Percentiles rank a stretch among this genome's conserved stretches.
These are phyloP conservation scores for Takifugu bimaculatus DNA, from an alignment of 2,113 vertebrate genomes.

Conservation along the genomic window DNA sequence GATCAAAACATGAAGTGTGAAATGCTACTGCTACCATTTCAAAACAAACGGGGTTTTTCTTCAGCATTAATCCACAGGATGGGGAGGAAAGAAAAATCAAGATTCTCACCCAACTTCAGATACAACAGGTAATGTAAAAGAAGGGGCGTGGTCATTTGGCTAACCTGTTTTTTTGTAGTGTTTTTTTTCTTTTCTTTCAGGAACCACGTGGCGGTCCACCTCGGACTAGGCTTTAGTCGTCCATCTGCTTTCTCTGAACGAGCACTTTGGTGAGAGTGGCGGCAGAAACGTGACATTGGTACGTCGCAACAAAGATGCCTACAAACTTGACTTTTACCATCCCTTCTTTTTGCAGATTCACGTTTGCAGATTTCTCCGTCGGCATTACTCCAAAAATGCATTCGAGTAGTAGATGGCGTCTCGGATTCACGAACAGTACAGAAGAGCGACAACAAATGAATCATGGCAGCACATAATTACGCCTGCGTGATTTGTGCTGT, in stretches of 20 bases:
- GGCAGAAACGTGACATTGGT: slow-evolving; percentile 64
- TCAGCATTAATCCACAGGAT: slow-evolving; percentile 75
- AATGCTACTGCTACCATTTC: slow-evolving; percentile 70
- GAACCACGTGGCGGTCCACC: slow-evolving; percentile 43
- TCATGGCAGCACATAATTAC: slow-evolving; percentile 48
- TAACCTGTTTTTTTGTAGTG: slow-evolving; percentile 50
- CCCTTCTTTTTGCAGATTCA: slow-evolving; percentile 73
- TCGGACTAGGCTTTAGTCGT: slow-evolving; percentile 54
- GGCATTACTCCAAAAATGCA: slow-evolving; percentile 17
- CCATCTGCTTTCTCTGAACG: slow-evolving; percentile 67
- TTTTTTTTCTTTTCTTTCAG: slow-evolving; percentile 39
- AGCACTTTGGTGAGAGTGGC: slow-evolving; percentile 80
- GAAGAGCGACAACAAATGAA: slow-evolving; percentile 22
- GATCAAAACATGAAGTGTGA: slow-evolving; percentile 69
- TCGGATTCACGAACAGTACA: slow-evolving; percentile 19
- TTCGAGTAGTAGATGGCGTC: slow-evolving; percentile 19
- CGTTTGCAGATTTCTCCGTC: slow-evolving; percentile 68
- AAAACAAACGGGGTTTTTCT: slow-evolving; percentile 59
- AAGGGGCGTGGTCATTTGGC: slow-evolving; percentile 75
- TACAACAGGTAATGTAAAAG: slow-evolving; percentile 55
- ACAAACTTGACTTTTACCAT: slow-evolving; percentile 40
- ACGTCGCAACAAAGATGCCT: slow-evolving; percentile 54
- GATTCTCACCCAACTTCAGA: slow-evolving; percentile 55
- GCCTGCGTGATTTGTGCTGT: slow-evolving; percentile 61
- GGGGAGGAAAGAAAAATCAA: slow-evolving; percentile 53